Evolutionary conservation across 2,113 vertebrate genomes (phyloP).

Genomic region (Pedetes capensis): DNA sequence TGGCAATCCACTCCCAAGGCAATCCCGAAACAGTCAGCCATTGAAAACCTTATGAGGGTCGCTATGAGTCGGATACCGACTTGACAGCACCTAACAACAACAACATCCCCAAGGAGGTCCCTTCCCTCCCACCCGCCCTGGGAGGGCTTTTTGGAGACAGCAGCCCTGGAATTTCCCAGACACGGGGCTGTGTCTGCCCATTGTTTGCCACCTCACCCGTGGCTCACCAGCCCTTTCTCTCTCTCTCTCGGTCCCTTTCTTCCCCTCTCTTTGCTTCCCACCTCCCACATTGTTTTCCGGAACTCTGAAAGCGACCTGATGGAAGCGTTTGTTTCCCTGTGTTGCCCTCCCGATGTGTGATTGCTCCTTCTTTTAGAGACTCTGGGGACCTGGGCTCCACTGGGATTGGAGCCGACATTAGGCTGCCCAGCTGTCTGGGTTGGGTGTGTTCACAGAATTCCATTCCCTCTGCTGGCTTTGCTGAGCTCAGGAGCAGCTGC

Average conservation of each 20-base stretch:
- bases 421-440: constrained; percentile 48
- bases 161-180: not conserved
- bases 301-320: not conserved
- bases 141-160: not conserved
- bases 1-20: too few relatives aligned
- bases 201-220: not conserved
- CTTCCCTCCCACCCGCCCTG: not conserved
- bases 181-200: not conserved
- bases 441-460: not conserved
- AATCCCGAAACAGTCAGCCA: too few relatives aligned
- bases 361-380: not conserved
- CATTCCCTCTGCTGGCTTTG: not conserved
- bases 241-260: not conserved
- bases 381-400: not conserved
- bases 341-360: not conserved
- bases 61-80: too few relatives aligned
- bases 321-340: not conserved
- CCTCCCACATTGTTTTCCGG: not conserved
- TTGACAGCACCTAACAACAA: too few relatives aligned
- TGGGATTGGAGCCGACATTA: constrained; percentile 25
- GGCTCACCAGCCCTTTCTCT: fast-evolving
- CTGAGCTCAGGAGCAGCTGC: not conserved
- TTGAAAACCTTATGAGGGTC: too few relatives aligned
- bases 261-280: not conserved
- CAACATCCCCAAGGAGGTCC: not conserved